Evolutionary conservation across 2,113 vertebrate species (phyloP).

Genomic region (Theristicus caerulescens): DNA sequence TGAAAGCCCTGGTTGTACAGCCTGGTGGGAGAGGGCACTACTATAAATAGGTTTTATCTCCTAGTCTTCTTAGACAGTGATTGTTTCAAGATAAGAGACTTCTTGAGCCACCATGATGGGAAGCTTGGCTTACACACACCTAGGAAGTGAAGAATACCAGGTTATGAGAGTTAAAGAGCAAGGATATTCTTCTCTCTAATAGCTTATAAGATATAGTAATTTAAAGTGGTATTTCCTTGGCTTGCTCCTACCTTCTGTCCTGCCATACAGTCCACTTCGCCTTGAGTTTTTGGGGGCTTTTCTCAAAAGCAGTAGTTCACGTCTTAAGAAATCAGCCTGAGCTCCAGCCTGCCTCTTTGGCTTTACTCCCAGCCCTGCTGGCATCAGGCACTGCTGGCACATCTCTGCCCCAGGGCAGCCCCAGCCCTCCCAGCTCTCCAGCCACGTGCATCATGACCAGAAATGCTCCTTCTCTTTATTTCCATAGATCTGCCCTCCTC

Average conservation of each 20-base stretch:
- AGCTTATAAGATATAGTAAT: background rate
- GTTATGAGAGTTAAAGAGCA: background rate
- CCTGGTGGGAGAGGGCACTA: background rate
- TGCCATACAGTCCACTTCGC: background rate
- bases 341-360: background rate
- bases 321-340: background rate
- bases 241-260: background rate
- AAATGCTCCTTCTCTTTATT: background rate
- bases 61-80: background rate
- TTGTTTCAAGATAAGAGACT: background rate
- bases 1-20: background rate
- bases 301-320: background rate
- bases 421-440: background rate
- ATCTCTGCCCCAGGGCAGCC: background rate
- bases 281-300: background rate
- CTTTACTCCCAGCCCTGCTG: background rate
- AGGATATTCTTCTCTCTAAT: background rate
- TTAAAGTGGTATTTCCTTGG: background rate
- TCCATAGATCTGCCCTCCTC: background rate
- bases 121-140: background rate
- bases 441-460: background rate
- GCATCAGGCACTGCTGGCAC: background rate
- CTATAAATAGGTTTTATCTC: background rate
- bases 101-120: background rate
- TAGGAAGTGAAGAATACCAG: background rate